Base-by-base conservation (phyloP, 2,113 vertebrate genomes). In the Limnothrissa miodon region DNA sequence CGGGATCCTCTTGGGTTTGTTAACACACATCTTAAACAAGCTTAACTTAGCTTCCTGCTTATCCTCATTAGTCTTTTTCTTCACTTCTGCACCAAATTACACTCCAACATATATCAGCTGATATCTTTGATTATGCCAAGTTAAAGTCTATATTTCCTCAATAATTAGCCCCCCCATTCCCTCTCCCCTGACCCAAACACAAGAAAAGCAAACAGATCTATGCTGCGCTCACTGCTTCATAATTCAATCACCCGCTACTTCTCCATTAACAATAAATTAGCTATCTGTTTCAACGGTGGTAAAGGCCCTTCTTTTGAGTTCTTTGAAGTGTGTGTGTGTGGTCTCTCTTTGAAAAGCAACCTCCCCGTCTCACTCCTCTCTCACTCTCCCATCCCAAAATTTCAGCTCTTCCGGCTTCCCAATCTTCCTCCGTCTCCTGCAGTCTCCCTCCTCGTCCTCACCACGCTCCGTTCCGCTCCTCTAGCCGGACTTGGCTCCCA, bases 401-500 rank as follows among this genome's bases (percentile, higher is more conserved):
- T 5, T 33, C 66, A 36, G 33, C 25, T 33, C 33, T 5, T 74
- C 66, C 15, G 3, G 11, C 33, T 74, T 74, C 29, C 66, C 66
- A 11, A 36, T 74, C 66, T 74, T 74, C 66, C 78, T 88, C 80
- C 86, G 84, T 87, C 89, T 84, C 86, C 86, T 29, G 86, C 85
- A 80, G 83, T 82, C 85, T 88, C 87, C 88, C 89, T 86, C 85
- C 86, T 85, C 84, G 33, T n/a, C n/a, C n/a, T n/a, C n/a, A n/a
- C n/a, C n/a, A n/a, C n/a, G n/a, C n/a, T n/a, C n/a, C n/a, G n/a
- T 70, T 87, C 44, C 29, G 17, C 78, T 42, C 78, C 36, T 89
- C 95, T 94, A 99, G 78, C 94, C 96, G 0, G 97, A 97, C 88
- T 96, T 98, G 83, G 92, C 87, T 84, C 96, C 96, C 89, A 99